phyloP scores from a whole-genome alignment of 2,888 invertebrate species.

The Carcina quercana region DNA sequence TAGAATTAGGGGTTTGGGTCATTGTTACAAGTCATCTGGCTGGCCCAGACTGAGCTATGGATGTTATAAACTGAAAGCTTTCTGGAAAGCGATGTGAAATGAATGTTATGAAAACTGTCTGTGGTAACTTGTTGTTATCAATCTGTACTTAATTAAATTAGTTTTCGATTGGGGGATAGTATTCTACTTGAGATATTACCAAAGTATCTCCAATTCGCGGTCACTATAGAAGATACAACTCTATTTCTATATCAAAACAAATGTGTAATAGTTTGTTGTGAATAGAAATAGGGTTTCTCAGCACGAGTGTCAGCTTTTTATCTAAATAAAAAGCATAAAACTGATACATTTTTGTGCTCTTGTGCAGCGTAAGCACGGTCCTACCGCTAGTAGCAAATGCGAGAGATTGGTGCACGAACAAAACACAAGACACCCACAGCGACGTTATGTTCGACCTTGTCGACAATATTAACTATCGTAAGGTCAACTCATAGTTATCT shows the following conservation, averaged over 20 bases:
- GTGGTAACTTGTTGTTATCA: too few species aligned
- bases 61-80: too few species aligned
- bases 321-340: conserved; percentile 23
- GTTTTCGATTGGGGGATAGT: too few species aligned
- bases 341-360: conserved; percentile 51
- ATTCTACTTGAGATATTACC: too few species aligned
- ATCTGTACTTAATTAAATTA: too few species aligned
- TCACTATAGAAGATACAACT: too few species aligned
- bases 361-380: conserved; percentile 60
- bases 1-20: too few species aligned
- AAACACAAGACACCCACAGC: conserved; percentile 38
- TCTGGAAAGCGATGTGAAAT: too few species aligned
- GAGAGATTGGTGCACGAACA: conserved; percentile 59
- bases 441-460: conserved; percentile 44
- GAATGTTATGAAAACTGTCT: too few species aligned
- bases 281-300: conserved; percentile 1
- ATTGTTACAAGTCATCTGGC: too few species aligned
- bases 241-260: neutral
- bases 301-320: conserved; percentile 16
- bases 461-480: conserved; percentile 43
- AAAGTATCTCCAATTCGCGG: too few species aligned
- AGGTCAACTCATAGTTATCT: conserved; percentile 42
- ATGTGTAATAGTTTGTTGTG: neutral
- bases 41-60: too few species aligned
- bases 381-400: conserved; percentile 65